phyloP scores from a whole-genome alignment of 2,797 vertebrate species.

The Fistularia tabacaria region DNA sequence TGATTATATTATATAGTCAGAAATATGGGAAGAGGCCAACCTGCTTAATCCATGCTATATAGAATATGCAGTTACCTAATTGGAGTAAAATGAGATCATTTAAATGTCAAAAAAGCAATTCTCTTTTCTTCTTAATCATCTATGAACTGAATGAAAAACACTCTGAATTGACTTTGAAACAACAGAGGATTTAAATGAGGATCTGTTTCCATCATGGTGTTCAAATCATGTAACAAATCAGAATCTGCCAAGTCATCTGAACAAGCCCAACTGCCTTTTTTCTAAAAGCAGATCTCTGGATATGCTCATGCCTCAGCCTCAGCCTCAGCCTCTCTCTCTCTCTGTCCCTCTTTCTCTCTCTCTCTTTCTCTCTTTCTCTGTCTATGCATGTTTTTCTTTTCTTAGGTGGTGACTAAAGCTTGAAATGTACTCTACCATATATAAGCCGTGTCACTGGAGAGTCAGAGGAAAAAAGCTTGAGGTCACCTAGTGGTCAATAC shows the following conservation, averaged over 20 bases:
- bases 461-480: constrained; percentile 29
- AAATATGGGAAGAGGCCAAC: too few relatives aligned
- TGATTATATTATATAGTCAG: too few relatives aligned
- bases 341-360: constrained; percentile 9
- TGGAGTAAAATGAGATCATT: too few relatives aligned
- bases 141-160: constrained; percentile 13
- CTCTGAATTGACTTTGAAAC: constrained; percentile 13
- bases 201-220: constrained; percentile 28
- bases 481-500: constrained; percentile 26
- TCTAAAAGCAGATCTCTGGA: constrained; percentile 23
- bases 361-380: not conserved
- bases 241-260: constrained; percentile 52
- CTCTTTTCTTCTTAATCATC: constrained; percentile 11
- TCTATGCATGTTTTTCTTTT: constrained; percentile 22
- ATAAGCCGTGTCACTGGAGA: constrained; percentile 29
- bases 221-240: constrained; percentile 60
- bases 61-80: too few relatives aligned
- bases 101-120: not conserved
- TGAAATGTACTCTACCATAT: constrained; percentile 13
- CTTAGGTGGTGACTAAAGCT: constrained; percentile 21
- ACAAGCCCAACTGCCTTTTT: constrained; percentile 57
- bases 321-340: constrained; percentile 45
- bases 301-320: constrained; percentile 27
- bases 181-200: constrained; percentile 60
- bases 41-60: too few relatives aligned